Evolutionary conservation across 2,888 invertebrate species (phyloP), one percentile per base, ranked within the genome.

Genomic region (Poecilus cupreus): DNA sequence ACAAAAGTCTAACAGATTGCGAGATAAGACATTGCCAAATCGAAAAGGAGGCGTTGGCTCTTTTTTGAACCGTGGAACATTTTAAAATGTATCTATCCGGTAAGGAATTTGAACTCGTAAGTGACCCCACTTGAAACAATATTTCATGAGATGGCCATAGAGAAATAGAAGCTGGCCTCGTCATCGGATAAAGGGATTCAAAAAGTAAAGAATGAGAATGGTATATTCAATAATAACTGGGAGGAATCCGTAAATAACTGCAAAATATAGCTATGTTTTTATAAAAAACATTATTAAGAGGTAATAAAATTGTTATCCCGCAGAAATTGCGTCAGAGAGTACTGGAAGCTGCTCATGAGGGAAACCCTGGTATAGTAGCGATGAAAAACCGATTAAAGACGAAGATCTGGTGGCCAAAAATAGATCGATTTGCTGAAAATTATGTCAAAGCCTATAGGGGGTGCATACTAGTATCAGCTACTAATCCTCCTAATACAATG

Each of bases 381-480:
- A n/a, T n/a, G n/a, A n/a, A n/a, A n/a, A n/a, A n/a, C n/a, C n/a
- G n/a, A n/a, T n/a, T n/a, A n/a, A n/a, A n/a, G n/a, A n/a, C n/a
- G n/a, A n/a, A n/a, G n/a, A n/a, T n/a, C n/a, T n/a, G n/a, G n/a
- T n/a, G n/a, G n/a, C n/a, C n/a, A n/a, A n/a, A n/a, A n/a, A n/a
- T n/a, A n/a, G n/a, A n/a, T n/a, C n/a, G n/a, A n/a, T 68, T 57
- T 4, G 84, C 83, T 0, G 84, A 85, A 81, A 83, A 78, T 0
- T 57, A 78, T 6, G 84, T 84, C 8, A 83, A 79, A 46, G 22
- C 22, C 0, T 85, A 84, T 64, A 60, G 77, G 11, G 83, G 83
- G 5, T 85, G 84, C 77, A 82, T 80, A 39, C 20, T 85, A 8
- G 84, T 85, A 4, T 76, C 78, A 22, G 51, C 54, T 26, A n/a